Base-by-base conservation (phyloP, 2,113 vertebrate species). In the Lagopus leucura region DNA sequence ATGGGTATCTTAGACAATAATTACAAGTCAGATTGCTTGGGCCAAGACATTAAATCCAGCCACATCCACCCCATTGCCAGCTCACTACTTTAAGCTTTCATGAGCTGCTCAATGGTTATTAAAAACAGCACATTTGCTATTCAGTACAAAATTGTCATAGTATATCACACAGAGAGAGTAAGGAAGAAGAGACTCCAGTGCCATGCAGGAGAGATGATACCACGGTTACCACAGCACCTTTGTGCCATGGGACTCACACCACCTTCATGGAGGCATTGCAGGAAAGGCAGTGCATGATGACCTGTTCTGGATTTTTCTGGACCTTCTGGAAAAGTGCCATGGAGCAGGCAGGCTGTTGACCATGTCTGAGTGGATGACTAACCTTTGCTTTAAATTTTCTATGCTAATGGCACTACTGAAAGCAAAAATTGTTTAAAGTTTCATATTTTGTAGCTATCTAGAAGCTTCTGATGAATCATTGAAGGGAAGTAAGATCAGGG, bases 381-480 rank as follows among this genome's bases (percentile, higher is more conserved):
- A 71, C 30, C 25, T 89, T 86, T 77, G 16, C 55, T 77, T 92
- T 85, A 50, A 67, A 80, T 73, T 86, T 63, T 83, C 86, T 78
- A 55, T 81, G 76, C 57, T 88, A 67, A 93, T 64, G 38, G 60
- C 18, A 77, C 72, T 50, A 86, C 58, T 34, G 52, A 82, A 61
- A 72, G 66, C 1, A 0, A 87, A 88, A 88, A 58, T 61, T 63
- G 40, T 82, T 88, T 79, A 52, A 89, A 82, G 24, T 89, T 93
- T 89, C 71, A 61, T 79, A 57, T 89, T 92, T 82, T 70, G 40
- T 79, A 88, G 78, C 79, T 70, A 75, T 80, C 76, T 90, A 71
- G 82, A 82, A 67, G 40, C 38, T 90, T 93, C 18, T 86, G 73
- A 90, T 86, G 72, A 92, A 92, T 83, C 88, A 83, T 5, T 90